phyloP scores from a whole-genome alignment of 2,113 vertebrate species.

The Morone chrysops region DNA sequence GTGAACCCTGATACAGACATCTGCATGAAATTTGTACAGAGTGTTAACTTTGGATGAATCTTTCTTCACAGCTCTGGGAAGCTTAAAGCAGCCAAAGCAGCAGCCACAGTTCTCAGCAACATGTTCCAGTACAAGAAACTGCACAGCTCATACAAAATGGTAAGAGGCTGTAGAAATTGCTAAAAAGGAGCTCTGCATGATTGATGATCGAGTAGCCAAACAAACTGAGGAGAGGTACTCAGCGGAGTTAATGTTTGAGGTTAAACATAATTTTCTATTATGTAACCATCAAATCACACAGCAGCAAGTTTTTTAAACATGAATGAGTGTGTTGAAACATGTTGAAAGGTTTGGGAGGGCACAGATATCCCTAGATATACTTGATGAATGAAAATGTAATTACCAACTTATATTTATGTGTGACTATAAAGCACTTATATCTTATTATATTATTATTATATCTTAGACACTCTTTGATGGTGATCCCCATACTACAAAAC shows the following conservation, averaged over 20 bases:
- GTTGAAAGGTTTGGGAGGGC: too few species aligned
- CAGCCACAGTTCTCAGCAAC: slow-evolving; percentile 91
- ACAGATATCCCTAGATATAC: not conserved
- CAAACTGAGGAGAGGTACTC: not conserved
- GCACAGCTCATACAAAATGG: slow-evolving; percentile 89
- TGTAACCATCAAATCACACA: not conserved
- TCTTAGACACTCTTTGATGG: not conserved
- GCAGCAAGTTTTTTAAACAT: not conserved
- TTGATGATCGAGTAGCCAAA: not conserved
- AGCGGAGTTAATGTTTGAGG: not conserved
- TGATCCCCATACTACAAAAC: too few species aligned
- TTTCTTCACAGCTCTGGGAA: slow-evolving; percentile 79
- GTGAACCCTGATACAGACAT: not conserved
- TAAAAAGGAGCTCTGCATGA: not conserved
- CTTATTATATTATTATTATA: too few species aligned
- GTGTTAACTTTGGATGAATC: slow-evolving; percentile 18
- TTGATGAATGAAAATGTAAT: too few species aligned
- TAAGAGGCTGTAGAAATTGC: slow-evolving; percentile 61
- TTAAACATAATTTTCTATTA: not conserved
- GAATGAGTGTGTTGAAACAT: not conserved
- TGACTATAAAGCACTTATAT: not conserved
- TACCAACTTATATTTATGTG: not conserved
- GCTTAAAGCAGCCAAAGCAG: slow-evolving; percentile 87
- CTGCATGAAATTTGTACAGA: not conserved
- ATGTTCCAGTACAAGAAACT: slow-evolving; percentile 96